Evolutionary conservation across 2,888 invertebrate genomes (phyloP), one percentile per base, ranked within the genome.

Genomic region (Apodemia hepburni): DNA sequence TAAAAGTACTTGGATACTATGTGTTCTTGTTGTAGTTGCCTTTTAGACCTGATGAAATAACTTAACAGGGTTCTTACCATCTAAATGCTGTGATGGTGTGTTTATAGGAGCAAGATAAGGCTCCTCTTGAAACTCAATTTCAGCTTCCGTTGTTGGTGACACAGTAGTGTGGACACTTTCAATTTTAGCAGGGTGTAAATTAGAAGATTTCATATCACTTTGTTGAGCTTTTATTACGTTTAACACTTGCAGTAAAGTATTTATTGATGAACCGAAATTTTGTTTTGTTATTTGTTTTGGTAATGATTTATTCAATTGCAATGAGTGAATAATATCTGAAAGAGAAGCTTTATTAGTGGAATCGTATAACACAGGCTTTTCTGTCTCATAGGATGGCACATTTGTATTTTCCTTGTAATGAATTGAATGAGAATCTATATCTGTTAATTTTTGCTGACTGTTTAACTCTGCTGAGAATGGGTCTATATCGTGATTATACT

Each of bases 261-360:
- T 94, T 67, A 97, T 95, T 59, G 96, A 96, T 66, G 95, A 94
- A 71, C 96, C 95, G 58, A 97, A 94, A 73, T 97, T 97, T 69
- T 96, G 95, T 61, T 94, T 93, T 5, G 95, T 96, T 33, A 97
- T 91, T 9, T 94, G 95, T 70, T 95, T 95, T 0, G 97, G 96
- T 70, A 97, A 86, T 58, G 95, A 94, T 81, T 96, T 96, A 71
- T 94, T 94, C 18, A 95, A 87, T 79, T 96, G 96, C 35, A 96
- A 85, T 64, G 96, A 95, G 75, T 57, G 54, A 57, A 57, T 57
- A 29, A 57, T 27, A 29, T 95, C 95, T 49, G 96, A 76, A 67
- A 97, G 93, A 68, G 94, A 92, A 22, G 82, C 81, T 65, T 90
- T 71, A 54, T 79, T 80, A 58, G 82, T 73, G 11, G 79, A 73